A percentile compares a stretch with the other conserved stretches of the same genome.
Evolutionary conservation across 2,888 invertebrate genomes (phyloP).

Genomic region (Lasioglossum pauxillum): DNA sequence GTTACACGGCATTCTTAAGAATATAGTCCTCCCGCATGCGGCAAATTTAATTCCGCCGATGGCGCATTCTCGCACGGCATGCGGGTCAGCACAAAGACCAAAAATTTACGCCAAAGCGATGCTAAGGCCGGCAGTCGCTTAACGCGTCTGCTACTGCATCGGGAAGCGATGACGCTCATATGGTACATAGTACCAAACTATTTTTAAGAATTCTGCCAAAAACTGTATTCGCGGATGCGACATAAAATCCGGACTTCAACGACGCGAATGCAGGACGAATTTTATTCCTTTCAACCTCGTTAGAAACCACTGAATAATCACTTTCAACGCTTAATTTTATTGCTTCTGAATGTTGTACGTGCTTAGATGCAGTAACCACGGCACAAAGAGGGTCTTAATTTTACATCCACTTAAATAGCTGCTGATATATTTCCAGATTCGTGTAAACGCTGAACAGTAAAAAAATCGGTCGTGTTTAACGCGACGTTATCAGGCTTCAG

Average conservation of each 20-base stretch:
- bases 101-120: constrained; percentile 5
- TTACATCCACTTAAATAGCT: not conserved
- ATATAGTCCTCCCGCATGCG: constrained; percentile 26
- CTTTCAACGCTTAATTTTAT: not conserved
- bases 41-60: constrained; percentile 26
- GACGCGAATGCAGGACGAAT: not conserved
- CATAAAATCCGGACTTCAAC: not conserved
- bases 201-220: not conserved
- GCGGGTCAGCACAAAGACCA: constrained; percentile 29
- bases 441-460: not conserved
- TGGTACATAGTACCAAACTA: not conserved
- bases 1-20: constrained; percentile 12
- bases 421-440: not conserved
- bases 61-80: constrained; percentile 32
- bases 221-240: not conserved
- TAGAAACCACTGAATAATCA: not conserved
- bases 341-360: not conserved
- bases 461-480: not conserved
- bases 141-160: not conserved
- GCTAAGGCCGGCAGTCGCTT: not conserved
- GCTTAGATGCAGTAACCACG: not conserved
- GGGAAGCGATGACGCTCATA: not conserved
- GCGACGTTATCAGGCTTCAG: not conserved
- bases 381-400: not conserved
- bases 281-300: not conserved